Evolutionary conservation across 2,113 vertebrate genomes (phyloP).

Genomic region (Bubo blakistoni): DNA sequence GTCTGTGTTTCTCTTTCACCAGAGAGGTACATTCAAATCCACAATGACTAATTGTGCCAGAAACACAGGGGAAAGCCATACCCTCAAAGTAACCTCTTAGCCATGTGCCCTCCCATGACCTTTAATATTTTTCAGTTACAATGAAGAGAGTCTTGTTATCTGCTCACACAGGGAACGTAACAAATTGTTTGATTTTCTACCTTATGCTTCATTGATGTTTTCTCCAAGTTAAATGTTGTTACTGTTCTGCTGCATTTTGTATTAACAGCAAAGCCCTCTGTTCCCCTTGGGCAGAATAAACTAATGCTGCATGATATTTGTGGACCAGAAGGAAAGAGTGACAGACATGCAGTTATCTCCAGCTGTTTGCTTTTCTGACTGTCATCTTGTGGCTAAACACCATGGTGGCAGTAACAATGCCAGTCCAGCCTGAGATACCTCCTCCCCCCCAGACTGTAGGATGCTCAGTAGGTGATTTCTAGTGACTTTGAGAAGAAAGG

Average conservation of each 20-base stretch:
- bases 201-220: background rate
- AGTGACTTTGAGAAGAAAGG: background rate
- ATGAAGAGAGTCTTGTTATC: background rate
- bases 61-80: background rate
- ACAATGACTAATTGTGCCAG: background rate
- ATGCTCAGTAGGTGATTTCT: background rate
- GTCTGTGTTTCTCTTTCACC: background rate
- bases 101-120: background rate
- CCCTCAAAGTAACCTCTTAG: background rate
- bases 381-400: background rate
- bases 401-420: rapidly evolving
- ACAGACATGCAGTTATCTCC: background rate
- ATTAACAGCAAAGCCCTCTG: background rate
- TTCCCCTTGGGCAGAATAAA: background rate
- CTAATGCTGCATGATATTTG: background rate
- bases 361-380: background rate
- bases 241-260: background rate
- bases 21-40: background rate
- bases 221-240: background rate
- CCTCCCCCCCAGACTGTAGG: rapidly evolving
- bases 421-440: background rate
- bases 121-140: background rate
- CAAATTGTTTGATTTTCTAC: background rate
- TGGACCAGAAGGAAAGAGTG: background rate
- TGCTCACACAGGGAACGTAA: background rate